A percentile compares a stretch with the other conserved stretches of the same genome.
phyloP scores from a whole-genome alignment of 1,140 invertebrate species.

The Bombus sibiricus region DNA sequence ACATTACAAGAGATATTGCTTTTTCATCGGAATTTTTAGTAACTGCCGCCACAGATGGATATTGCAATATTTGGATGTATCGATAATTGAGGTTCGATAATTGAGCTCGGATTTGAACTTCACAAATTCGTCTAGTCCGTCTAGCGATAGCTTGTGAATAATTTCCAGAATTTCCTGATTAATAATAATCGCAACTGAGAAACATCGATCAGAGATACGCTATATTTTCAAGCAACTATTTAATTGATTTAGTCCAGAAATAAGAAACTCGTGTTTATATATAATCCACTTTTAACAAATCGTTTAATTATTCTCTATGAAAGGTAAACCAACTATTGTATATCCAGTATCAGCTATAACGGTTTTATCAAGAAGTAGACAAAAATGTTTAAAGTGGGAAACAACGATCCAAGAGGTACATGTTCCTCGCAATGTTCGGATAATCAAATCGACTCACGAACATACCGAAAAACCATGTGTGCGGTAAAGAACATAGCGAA shows the following conservation, averaged over 20 bases:
- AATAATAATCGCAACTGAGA: not conserved
- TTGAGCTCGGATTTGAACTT: not conserved
- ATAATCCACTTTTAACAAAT: too few species aligned
- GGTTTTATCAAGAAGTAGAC: too few species aligned
- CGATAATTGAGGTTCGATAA: too few species aligned
- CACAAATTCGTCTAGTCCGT: not conserved
- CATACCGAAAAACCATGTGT: not conserved
- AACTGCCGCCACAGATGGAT: not conserved
- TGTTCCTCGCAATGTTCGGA: too few species aligned
- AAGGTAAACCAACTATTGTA: too few species aligned
- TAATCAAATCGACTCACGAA: not conserved
- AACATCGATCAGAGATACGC: not conserved
- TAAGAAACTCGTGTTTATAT: too few species aligned
- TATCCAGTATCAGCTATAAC: too few species aligned
- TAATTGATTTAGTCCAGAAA: too few species aligned
- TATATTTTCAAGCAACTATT: not conserved
- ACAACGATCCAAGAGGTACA: too few species aligned
- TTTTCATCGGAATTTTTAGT: not conserved
- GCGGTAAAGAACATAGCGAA: not conserved
- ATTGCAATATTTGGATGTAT: not conserved
- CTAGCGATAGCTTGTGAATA: slow-evolving; percentile 4
- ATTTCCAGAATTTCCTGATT: not conserved
- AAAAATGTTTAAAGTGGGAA: too few species aligned
- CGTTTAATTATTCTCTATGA: too few species aligned
- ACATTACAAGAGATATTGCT: not conserved